Evolutionary conservation across 2,113 vertebrate species (phyloP).

Genomic region (Pteropus alecto): DNA sequence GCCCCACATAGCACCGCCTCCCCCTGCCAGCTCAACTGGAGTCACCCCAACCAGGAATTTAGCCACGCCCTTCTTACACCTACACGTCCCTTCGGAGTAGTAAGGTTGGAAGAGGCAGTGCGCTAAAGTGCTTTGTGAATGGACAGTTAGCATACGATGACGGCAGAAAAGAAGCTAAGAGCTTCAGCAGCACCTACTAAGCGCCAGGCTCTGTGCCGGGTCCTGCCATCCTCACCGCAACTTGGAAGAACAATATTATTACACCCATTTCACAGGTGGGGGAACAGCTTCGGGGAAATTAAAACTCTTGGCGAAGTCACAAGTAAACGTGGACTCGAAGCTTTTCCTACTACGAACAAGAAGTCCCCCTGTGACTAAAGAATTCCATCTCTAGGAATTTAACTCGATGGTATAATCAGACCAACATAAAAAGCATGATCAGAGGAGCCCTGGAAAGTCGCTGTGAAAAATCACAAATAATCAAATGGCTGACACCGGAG

Average conservation of each 20-base stretch:
- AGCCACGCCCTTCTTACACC: not conserved
- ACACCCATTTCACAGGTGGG: not conserved
- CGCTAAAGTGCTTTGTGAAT: rapidly evolving
- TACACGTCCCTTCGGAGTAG: not conserved
- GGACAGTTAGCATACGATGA: rapidly evolving
- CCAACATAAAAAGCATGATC: no score
- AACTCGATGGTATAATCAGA: not conserved
- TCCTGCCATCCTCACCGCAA: no score
- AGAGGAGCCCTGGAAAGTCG: no score
- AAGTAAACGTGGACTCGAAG: not conserved
- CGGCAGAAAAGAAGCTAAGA: no score
- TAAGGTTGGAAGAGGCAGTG: not conserved
- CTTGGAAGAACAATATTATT: not conserved
- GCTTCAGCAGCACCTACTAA: not conserved
- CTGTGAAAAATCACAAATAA: not conserved
- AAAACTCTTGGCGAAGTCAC: not conserved
- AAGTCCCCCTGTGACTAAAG: not conserved
- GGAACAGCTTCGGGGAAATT: not conserved
- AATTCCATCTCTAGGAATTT: not conserved
- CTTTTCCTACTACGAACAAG: not conserved
- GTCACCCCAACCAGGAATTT: not conserved
- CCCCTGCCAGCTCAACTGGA: not conserved
- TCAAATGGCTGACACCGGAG: not conserved
- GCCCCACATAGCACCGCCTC: not conserved
- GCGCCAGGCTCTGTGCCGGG: not conserved